Evolutionary conservation across 2,797 vertebrate species (phyloP).

Genomic region (Scarus forsteni): DNA sequence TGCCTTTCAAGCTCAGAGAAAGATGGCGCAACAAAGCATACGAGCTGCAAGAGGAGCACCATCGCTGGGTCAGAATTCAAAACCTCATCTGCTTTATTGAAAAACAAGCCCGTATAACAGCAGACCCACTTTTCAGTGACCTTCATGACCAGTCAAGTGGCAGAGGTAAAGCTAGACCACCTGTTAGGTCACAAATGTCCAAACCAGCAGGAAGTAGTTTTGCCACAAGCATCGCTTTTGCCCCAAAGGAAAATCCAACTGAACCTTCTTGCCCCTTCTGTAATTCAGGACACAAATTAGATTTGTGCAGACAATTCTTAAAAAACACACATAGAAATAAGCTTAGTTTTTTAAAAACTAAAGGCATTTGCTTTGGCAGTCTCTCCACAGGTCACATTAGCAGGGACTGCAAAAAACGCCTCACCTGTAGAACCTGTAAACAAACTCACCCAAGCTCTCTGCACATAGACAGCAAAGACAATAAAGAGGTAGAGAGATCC

Average conservation of each 20-base stretch:
- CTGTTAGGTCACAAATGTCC: neutral
- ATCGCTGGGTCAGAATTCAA: neutral
- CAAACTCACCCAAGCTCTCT: no score
- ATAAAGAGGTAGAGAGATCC: neutral
- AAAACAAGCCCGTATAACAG: neutral
- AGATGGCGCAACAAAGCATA: neutral
- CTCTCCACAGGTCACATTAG: no score
- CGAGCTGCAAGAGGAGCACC: neutral
- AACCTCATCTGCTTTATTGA: neutral
- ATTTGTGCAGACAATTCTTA: neutral
- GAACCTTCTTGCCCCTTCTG: neutral
- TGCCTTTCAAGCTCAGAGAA: no score
- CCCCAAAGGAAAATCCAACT: neutral
- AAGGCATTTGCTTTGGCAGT: no score
- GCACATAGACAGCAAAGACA: accelerated
- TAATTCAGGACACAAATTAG: neutral
- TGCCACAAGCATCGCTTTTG: neutral
- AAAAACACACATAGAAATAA: neutral
- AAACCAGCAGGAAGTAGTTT: neutral
- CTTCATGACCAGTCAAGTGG: neutral
- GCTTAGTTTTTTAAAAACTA: neutral
- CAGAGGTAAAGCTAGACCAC: neutral
- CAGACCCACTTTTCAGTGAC: neutral
- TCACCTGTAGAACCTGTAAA: no score
- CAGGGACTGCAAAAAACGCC: no score